Base-by-base conservation (phyloP, 2,888 invertebrate genomes). In the Sarcophaga carnaria region DNA sequence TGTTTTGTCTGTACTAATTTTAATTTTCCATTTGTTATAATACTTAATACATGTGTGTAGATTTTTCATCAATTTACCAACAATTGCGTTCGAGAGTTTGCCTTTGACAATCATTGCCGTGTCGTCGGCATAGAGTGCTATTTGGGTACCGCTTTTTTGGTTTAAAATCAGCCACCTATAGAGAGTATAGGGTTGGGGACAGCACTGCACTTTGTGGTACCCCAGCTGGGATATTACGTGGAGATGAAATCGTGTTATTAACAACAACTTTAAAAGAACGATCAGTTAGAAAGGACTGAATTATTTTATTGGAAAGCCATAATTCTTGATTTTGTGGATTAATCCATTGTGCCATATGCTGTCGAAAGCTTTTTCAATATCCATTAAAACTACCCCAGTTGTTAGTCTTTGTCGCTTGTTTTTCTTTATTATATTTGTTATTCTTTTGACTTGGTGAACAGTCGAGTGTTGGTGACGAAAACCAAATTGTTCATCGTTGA, bases 351-450 rank as follows among this genome's bases (percentile, higher is more conserved):
- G 74, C 63, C 47, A 74, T 12, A 74, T 72, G 37, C 62, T 62
- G 11, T 72, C 72, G 17, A 72, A 72, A 17, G 72, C 60, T 60
- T 72, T 72, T 62, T 72, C 62, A 17, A 72, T 37, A 62, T 72
- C 62, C 60, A 62, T 6, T 10, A 72, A 37, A 17, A 74, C 12
- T 5, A 62, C 14, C 6, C 62, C 74, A 20, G 74, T 74, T 22
- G 74, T 22, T 4, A 63, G 74, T 4, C 22, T 62, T 47, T 63
- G 37, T 12, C 47, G 62, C 20, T 75, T 75, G 6, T 63, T 75
- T 37, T 37, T 37, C 37, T 37, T 37, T 37, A 49, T 47, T 49
- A 37, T 49, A 69, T 49, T 69, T 20, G 6, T 3, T 37, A 22
- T 17, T 70, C 49, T 64, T 27, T 64, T 37, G 22, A 22, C 22